Conservation (phyloP, 2,888 invertebrate species). For the Ophioninae sp. region DNA sequence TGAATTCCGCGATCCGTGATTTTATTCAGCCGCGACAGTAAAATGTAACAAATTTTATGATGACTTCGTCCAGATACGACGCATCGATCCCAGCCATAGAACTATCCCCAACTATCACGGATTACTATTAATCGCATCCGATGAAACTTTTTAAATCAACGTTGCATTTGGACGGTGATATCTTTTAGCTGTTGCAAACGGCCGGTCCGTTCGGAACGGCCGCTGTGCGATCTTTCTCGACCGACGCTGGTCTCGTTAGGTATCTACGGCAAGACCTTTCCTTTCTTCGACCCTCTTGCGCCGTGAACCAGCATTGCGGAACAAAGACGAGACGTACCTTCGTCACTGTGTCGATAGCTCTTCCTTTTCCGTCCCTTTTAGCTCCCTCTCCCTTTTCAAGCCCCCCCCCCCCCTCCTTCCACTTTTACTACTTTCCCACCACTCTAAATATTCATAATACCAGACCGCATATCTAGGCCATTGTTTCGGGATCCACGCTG, state of each 20-base stretch:
- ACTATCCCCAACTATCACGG: too few species aligned
- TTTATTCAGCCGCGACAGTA: too few species aligned
- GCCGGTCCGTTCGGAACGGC: slow-evolving; percentile 27
- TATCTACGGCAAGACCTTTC: slow-evolving; percentile 10
- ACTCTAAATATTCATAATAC: slow-evolving; percentile 75
- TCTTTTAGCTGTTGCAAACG: slow-evolving; percentile 41
- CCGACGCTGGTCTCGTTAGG: slow-evolving; percentile 2
- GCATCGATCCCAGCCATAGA: too few species aligned
- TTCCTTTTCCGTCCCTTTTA: neutral
- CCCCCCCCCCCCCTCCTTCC: slow-evolving; percentile 39
- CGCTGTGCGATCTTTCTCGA: slow-evolving; percentile 23
- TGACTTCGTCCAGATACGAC: too few species aligned
- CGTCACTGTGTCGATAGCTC: neutral
- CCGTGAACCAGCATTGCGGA: slow-evolving; percentile 10
- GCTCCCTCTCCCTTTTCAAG: neutral
- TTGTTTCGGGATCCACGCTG: slow-evolving; percentile 68
- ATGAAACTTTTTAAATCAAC: slow-evolving; percentile 30
- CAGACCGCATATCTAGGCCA: slow-evolving; percentile 71
- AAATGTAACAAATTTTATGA: too few species aligned
- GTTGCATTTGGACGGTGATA: slow-evolving; percentile 33
- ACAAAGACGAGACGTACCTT: slow-evolving; percentile 3
- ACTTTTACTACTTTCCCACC: slow-evolving; percentile 52
- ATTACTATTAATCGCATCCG: neutral
- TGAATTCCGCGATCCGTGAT: neutral
- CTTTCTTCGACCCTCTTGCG: slow-evolving; percentile 1